phyloP scores from a whole-genome alignment of 92 coral and sea anemone genomes.

The Pocillopora meandrina region DNA sequence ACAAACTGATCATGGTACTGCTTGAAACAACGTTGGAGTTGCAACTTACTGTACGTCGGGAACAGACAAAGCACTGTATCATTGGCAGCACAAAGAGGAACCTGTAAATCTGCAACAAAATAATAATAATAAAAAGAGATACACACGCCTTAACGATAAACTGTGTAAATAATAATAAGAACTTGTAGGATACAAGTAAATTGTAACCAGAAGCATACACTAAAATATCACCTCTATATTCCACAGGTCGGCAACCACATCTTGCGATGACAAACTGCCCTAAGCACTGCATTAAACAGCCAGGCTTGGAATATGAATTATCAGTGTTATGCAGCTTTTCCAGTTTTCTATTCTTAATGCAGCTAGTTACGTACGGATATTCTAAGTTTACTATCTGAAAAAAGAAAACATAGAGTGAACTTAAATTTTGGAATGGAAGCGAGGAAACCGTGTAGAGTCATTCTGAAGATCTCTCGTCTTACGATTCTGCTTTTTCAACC shows the following conservation, averaged over 20 bases:
- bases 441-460: too few species aligned
- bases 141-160: neutral
- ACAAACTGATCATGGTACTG: neutral
- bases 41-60: neutral
- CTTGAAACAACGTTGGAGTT: neutral
- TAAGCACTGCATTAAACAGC: slow-evolving; percentile 41
- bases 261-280: slow-evolving; percentile 10
- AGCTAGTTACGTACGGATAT: slow-evolving; percentile 34
- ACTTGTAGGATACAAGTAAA: neutral
- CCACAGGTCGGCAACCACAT: slow-evolving; percentile 47
- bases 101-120: neutral
- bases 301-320: slow-evolving; percentile 44
- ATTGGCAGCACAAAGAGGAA: slow-evolving; percentile 4
- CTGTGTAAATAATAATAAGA: neutral
- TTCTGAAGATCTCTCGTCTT: too few species aligned
- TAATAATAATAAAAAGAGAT: neutral
- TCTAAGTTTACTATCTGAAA: slow-evolving; percentile 20
- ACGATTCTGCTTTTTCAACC: too few species aligned
- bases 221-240: slow-evolving; percentile 15
- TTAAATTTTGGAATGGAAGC: too few species aligned
- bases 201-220: neutral
- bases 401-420: neutral
- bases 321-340: neutral
- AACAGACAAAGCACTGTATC: neutral
- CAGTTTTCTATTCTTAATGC: slow-evolving; percentile 23